Evolutionary conservation across 1,140 invertebrate genomes (phyloP).

Genomic region (Calycopis cecrops): DNA sequence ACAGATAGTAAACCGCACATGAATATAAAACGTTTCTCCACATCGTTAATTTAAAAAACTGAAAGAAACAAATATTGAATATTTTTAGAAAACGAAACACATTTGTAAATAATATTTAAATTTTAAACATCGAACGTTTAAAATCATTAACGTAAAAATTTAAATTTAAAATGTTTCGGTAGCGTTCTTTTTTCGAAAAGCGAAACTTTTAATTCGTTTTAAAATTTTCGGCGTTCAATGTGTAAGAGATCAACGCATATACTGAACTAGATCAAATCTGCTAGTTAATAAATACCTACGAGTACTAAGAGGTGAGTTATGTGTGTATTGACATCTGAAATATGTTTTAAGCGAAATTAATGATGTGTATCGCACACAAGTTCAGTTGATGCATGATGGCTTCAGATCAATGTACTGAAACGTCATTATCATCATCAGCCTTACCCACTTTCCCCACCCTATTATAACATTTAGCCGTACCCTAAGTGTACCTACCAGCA

Average conservation of each 20-base stretch:
- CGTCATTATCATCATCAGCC: too few species aligned
- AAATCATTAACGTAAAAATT: too few species aligned
- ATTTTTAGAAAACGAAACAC: not conserved
- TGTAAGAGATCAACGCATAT: slow-evolving; percentile 27
- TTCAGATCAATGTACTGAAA: not conserved
- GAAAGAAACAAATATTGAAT: too few species aligned
- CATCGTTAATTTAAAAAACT: slow-evolving; percentile 15
- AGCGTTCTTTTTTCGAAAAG: not conserved
- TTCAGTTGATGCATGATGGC: slow-evolving; percentile 2
- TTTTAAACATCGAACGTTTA: slow-evolving; percentile 1
- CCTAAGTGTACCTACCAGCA: too few species aligned
- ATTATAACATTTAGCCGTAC: too few species aligned
- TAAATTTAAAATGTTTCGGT: not conserved
- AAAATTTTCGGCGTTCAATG: slow-evolving; percentile 12
- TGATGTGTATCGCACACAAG: slow-evolving; percentile 9
- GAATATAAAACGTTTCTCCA: slow-evolving; percentile 18
- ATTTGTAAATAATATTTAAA: not conserved
- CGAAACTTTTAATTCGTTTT: not conserved
- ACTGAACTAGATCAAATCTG: slow-evolving; percentile 39
- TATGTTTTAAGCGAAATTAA: slow-evolving; percentile 21
- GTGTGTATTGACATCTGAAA: slow-evolving; percentile 14
- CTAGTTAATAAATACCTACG: slow-evolving; percentile 40
- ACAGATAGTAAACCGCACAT: slow-evolving; percentile 12
- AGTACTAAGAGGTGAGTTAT: slow-evolving; percentile 15
- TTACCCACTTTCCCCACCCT: too few species aligned